Evolutionary conservation across 2,797 vertebrate species (phyloP).

Genomic region (Lepilemur septentrionalis): DNA sequence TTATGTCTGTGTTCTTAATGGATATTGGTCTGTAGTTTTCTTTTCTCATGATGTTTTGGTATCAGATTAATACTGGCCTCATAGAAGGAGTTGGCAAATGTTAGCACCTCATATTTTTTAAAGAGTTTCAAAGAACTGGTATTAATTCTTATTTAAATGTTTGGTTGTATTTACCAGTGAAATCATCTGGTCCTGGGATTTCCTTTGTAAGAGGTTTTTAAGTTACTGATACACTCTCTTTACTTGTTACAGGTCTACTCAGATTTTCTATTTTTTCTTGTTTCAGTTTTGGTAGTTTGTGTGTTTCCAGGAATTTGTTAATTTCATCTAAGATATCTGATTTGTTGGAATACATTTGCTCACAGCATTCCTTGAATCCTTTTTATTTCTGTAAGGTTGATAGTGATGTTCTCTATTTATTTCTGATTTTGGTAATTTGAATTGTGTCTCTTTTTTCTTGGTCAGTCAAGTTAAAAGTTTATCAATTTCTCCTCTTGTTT

Average conservation of each 20-base stretch:
- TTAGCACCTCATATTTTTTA: neutral
- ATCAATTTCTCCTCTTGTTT: neutral
- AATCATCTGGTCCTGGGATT: neutral
- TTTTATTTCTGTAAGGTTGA: neutral
- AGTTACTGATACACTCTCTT: neutral
- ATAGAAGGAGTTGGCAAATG: neutral
- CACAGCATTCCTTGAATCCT: neutral
- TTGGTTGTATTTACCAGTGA: neutral
- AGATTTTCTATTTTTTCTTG: neutral
- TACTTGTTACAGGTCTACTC: neutral
- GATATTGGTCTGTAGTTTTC: neutral
- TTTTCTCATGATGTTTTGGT: neutral
- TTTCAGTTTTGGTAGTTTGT: neutral
- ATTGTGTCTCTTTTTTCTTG: neutral
- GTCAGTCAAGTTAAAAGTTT: neutral
- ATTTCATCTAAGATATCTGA: neutral
- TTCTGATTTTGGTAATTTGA: neutral
- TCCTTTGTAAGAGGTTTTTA: neutral
- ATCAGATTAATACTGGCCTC: neutral
- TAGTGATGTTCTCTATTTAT: neutral
- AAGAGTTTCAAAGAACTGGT: neutral
- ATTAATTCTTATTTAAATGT: neutral
- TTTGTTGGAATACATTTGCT: neutral
- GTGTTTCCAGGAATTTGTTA: neutral
- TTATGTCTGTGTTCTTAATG: neutral